Percentiles rank a stretch among this genome's conserved stretches.
Conservation (phyloP, 2,888 invertebrate genomes). For the Drosophila algonquin region DNA sequence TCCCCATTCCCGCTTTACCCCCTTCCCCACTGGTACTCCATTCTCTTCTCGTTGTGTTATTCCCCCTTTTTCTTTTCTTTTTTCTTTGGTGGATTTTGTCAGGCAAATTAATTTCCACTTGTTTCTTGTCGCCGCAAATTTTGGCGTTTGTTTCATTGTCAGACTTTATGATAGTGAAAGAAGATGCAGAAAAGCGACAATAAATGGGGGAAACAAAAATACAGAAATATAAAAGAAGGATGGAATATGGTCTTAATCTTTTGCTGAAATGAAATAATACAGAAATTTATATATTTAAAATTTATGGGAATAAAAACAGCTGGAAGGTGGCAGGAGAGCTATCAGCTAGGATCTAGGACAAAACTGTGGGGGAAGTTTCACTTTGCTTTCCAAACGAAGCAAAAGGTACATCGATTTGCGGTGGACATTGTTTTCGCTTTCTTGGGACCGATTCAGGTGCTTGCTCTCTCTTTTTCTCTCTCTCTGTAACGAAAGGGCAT, state of each 20-base stretch:
- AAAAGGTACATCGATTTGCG: too few species aligned
- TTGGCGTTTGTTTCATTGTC: slow-evolving; percentile 8
- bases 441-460: too few species aligned
- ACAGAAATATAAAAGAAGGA: neutral
- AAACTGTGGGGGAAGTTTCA: too few species aligned
- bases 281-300: neutral
- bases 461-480: too few species aligned
- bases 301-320: neutral
- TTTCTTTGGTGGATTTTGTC: slow-evolving; percentile 11
- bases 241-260: neutral
- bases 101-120: slow-evolving; percentile 66
- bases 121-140: slow-evolving; percentile 29
- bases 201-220: neutral
- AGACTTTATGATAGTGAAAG: neutral
- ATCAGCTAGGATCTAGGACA: too few species aligned
- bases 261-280: neutral
- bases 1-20: slow-evolving; percentile 6
- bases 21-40: neutral
- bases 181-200: neutral
- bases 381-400: too few species aligned
- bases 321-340: too few species aligned
- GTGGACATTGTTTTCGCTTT: too few species aligned
- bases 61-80: neutral
- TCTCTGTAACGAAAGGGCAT: too few species aligned
- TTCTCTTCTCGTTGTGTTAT: neutral